Conservation (phyloP, 2,797 vertebrate species). For the Pristis pectinata region DNA sequence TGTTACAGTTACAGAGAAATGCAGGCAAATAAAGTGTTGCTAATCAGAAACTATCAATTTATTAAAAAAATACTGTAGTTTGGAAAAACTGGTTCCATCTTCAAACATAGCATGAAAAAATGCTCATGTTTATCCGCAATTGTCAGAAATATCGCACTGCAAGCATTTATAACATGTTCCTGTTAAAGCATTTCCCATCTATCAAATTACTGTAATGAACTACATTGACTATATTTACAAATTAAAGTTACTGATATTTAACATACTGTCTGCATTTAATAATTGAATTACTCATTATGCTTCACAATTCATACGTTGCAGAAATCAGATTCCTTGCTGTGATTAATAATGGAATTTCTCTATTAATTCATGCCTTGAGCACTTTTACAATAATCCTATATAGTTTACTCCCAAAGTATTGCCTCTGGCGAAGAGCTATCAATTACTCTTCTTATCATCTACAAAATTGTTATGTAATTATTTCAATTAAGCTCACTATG, state of each 20-base stretch:
- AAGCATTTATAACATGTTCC: background rate
- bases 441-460: background rate
- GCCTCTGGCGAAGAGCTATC: background rate
- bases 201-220: background rate
- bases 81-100: background rate
- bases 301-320: background rate
- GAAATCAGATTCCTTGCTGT: background rate
- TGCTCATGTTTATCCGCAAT: background rate
- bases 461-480: background rate
- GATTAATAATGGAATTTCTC: background rate
- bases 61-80: background rate
- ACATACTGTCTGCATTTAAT: background rate
- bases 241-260: background rate
- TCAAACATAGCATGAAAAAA: background rate
- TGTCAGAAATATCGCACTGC: background rate
- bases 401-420: background rate
- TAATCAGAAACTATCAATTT: background rate
- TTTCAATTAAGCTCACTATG: background rate
- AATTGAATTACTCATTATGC: background rate
- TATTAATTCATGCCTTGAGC: background rate
- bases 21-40: no score
- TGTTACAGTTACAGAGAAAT: no score
- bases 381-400: background rate
- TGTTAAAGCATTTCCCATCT: background rate
- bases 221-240: constrained; percentile 4